phyloP scores from a whole-genome alignment of 2,888 invertebrate genomes.

The Tyria jacobaeae region DNA sequence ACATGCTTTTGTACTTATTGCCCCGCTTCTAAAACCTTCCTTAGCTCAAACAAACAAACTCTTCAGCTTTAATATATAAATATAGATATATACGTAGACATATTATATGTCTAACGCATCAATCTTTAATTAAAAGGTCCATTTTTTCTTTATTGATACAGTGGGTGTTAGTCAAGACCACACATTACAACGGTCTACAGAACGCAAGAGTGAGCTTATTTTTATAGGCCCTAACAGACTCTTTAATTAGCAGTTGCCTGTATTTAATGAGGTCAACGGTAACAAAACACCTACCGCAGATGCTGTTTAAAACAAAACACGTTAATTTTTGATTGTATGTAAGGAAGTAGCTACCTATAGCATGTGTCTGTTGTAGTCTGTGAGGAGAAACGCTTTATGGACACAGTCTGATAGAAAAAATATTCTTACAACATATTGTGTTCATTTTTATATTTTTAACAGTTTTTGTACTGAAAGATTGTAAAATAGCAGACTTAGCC shows the following conservation, averaged over 20 bases:
- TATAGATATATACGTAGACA: no score
- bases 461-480: no score
- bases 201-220: conserved; percentile 22
- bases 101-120: no score
- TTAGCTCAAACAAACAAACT: no score
- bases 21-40: no score
- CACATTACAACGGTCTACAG: conserved; percentile 1
- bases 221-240: conserved; percentile 14
- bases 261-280: conserved; percentile 20
- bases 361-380: background rate
- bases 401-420: background rate
- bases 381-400: no score
- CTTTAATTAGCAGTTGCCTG: conserved; percentile 17
- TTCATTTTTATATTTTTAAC: no score
- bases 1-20: no score
- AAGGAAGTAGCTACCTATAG: background rate
- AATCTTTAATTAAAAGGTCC: no score
- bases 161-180: conserved; percentile 4
- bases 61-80: no score
- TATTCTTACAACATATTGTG: background rate
- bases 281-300: conserved; percentile 11
- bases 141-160: no score
- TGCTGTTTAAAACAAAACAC: conserved; percentile 8
- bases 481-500: no score
- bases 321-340: conserved; percentile 3